Evolutionary conservation across 1,140 invertebrate species (phyloP).

Genomic region (Copidosoma floridanum): DNA sequence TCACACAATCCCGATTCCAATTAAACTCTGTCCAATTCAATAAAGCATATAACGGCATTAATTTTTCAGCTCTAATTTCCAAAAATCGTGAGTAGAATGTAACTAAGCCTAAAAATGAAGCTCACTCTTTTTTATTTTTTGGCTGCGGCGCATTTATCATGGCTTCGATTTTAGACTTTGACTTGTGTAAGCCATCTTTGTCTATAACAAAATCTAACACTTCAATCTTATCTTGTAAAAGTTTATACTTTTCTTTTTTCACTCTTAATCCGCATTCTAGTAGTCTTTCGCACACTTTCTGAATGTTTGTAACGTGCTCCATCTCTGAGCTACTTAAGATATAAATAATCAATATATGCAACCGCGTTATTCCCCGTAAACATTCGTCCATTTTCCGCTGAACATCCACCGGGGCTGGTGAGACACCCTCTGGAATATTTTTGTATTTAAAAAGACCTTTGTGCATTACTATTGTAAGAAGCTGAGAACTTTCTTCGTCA

Average conservation of each 20-base stretch:
- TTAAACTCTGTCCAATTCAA: background rate
- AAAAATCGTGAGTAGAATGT: constrained; percentile 35
- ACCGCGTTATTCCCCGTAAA: constrained; percentile 20
- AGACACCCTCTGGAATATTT: constrained; percentile 30
- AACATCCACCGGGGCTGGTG: constrained; percentile 19
- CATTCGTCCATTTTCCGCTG: constrained; percentile 29
- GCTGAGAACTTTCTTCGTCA: too few species aligned
- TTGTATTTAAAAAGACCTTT: constrained; percentile 24
- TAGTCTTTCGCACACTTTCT: constrained; percentile 13
- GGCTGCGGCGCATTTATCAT: constrained; percentile 26
- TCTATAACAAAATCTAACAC: constrained; percentile 33
- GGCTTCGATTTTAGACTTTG: constrained; percentile 30
- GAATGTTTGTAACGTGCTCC: constrained; percentile 1
- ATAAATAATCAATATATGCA: constrained; percentile 24
- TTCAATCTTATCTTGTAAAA: constrained; percentile 33
- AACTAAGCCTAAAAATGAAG: constrained; percentile 34
- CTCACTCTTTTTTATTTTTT: constrained; percentile 20
- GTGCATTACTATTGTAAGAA: too few species aligned
- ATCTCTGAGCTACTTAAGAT: background rate
- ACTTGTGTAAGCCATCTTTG: constrained; percentile 35
- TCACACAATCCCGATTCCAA: constrained; percentile 16
- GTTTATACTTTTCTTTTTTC: too few species aligned
- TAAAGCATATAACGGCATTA: constrained; percentile 21
- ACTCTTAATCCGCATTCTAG: too few species aligned
- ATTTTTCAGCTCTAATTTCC: constrained; percentile 10